A percentile compares a stretch with the other conserved stretches of the same genome.
Evolutionary conservation across 2,888 invertebrate genomes (phyloP).

Genomic region (Drosophila neonasuta): DNA sequence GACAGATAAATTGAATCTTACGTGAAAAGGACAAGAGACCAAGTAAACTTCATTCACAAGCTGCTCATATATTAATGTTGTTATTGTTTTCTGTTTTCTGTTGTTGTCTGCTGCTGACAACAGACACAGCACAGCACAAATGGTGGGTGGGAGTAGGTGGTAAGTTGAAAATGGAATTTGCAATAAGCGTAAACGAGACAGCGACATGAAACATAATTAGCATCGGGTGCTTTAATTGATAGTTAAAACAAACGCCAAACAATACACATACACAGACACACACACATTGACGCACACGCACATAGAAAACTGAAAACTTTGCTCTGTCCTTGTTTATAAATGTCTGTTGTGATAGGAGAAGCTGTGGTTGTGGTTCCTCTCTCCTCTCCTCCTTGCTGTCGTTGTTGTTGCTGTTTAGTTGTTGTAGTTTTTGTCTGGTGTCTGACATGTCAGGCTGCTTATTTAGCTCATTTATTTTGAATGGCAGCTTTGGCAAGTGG

Average conservation of each 20-base stretch:
- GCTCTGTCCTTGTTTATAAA: constrained; percentile 71
- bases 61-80: background rate
- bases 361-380: constrained; percentile 14
- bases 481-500: constrained; percentile 66
- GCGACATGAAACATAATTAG: constrained; percentile 70
- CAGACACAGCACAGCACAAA: background rate
- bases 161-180: background rate
- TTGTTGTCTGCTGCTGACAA: constrained; percentile 35
- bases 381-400: constrained; percentile 5
- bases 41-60: constrained; percentile 36
- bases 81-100: background rate
- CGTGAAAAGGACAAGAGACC: constrained; percentile 33
- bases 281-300: constrained; percentile 6
- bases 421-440: constrained; percentile 32
- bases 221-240: constrained; percentile 72
- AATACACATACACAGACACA: constrained; percentile 23
- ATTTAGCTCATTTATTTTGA: constrained; percentile 80
- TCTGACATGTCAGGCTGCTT: constrained; percentile 68
- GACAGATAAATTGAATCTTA: constrained; percentile 6
- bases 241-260: constrained; percentile 62
- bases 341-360: constrained; percentile 37
- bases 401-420: constrained; percentile 25
- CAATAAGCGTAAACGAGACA: constrained; percentile 13
- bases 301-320: constrained; percentile 53
- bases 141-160: background rate